Evolutionary conservation across 2,888 invertebrate species (phyloP), one percentile per base, ranked within the genome.

Genomic region (Subacronicta megacephala): DNA sequence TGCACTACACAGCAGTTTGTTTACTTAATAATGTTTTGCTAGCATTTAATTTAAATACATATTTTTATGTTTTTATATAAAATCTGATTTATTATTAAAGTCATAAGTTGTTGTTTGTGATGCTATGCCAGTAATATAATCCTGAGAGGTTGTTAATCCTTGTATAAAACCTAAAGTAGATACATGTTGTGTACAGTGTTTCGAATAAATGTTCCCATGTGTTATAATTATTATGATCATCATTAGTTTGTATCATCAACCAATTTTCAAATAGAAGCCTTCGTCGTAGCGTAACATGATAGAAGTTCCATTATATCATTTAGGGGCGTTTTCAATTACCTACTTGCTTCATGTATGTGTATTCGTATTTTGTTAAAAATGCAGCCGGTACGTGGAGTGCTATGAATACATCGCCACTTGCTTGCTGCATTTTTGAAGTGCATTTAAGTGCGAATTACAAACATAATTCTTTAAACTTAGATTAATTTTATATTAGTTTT

Each of bases 391-490:
- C 58, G 63, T 57, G 54, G 52, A 65, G 46, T 54, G 51, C 53
- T 46, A 62, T 57, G 64, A 62, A 58, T 54, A 41, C 18, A 50
- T 60, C 49, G 45, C 65, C 68, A 63, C 59, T 59, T 70, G 72
- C 75, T 76, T 73, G 75, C 81, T 85, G 82, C 80, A 81, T 81
- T 82, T 81, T 82, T 71, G 63, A 77, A 80, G 76, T 83, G 86
- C 86, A 85, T 87, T 85, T 87, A 84, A 75, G 75, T 80, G 76
- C 78, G 76, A 75, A 76, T 70, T 70, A 77, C 71, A 74, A 42
- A 62, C 46, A 63, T 57, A 68, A 70, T 67, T 72, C 67, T 46
- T 70, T 53, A 62, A 58, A 61, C 68, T 59, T 75, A 66, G 72
- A 72, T 74, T 72, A 64, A 72, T 66, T 63, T 55, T 81, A 80